Evolutionary conservation across 64 coral and sea anemone genomes (phyloP).

Genomic region (Pocillopora verrucosa): DNA sequence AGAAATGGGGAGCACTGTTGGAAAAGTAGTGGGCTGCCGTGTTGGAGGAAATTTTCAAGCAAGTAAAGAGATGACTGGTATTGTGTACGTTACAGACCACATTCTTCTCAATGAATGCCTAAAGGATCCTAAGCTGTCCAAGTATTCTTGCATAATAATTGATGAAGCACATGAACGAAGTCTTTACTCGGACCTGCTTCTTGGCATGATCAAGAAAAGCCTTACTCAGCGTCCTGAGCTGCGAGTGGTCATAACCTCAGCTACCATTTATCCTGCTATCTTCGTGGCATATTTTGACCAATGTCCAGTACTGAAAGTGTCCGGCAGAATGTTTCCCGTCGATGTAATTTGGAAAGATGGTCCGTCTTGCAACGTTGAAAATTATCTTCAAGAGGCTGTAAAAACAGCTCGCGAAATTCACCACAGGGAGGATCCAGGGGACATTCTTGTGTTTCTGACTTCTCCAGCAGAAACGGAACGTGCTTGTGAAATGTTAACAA

Average conservation of each 20-base stretch:
- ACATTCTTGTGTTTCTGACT: conserved; percentile 85
- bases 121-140: conserved; percentile 55
- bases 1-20: conserved; percentile 63
- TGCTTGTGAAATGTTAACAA: conserved; percentile 55
- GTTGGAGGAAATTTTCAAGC: conserved; percentile 48
- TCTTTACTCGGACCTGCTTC: conserved; percentile 84
- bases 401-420: conserved; percentile 64
- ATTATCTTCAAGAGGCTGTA: conserved; percentile 67
- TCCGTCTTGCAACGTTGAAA: conserved; percentile 5
- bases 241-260: conserved; percentile 84
- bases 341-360: conserved; percentile 58
- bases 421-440: conserved; percentile 52
- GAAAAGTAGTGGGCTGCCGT: conserved; percentile 59
- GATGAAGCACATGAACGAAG: conserved; percentile 94
- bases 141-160: conserved; percentile 83
- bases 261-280: conserved; percentile 78
- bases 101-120: conserved; percentile 81
- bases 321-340: conserved; percentile 85
- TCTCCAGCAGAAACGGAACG: conserved; percentile 81
- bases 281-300: conserved; percentile 75
- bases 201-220: conserved; percentile 88
- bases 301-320: conserved; percentile 73
- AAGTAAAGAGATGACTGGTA: conserved; percentile 26
- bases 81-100: conserved; percentile 81
- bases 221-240: conserved; percentile 62